A percentile compares a stretch with the other conserved stretches of the same genome.
phyloP scores from a whole-genome alignment of 2,113 vertebrate species.

The Oncorhynchus keta region DNA sequence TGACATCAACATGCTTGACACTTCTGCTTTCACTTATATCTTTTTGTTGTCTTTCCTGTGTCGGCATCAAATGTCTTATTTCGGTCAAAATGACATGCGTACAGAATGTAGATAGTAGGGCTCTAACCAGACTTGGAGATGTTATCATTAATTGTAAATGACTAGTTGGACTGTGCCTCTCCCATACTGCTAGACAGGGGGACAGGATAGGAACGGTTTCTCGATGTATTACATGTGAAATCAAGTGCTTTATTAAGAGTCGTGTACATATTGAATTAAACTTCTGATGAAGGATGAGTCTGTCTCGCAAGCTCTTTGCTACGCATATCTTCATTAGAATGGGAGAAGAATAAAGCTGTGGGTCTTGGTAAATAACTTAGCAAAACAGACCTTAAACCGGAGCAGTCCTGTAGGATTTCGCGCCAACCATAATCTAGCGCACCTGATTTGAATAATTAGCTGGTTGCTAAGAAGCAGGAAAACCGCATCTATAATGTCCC shows the following conservation, averaged over 20 bases:
- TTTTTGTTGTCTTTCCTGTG: conserved; percentile 2
- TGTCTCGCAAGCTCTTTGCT: neutral
- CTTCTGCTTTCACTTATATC: conserved; percentile 3
- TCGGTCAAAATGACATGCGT: too few species aligned
- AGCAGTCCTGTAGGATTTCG: too few species aligned
- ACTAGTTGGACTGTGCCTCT: conserved; percentile 3
- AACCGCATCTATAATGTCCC: too few species aligned
- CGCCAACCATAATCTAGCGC: too few species aligned
- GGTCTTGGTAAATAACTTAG: neutral
- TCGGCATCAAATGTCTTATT: neutral
- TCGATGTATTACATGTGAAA: conserved; percentile 45
- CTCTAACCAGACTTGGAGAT: conserved; percentile 12
- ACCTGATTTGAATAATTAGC: too few species aligned
- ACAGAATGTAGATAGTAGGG: conserved; percentile 25
- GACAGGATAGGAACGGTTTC: conserved; percentile 15
- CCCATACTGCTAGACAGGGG: neutral
- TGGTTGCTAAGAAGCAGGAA: too few species aligned
- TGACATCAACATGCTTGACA: conserved; percentile 22
- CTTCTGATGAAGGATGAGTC: conserved; percentile 42
- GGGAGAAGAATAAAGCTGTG: neutral
- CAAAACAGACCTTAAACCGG: too few species aligned
- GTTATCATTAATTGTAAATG: conserved; percentile 27
- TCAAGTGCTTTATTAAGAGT: conserved; percentile 55
- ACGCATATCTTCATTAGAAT: neutral
- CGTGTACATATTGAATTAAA: conserved; percentile 72